These are phyloP conservation scores for Mastomys coucha DNA, from an alignment of 2,113 vertebrate species.

Conservation along the genomic window DNA sequence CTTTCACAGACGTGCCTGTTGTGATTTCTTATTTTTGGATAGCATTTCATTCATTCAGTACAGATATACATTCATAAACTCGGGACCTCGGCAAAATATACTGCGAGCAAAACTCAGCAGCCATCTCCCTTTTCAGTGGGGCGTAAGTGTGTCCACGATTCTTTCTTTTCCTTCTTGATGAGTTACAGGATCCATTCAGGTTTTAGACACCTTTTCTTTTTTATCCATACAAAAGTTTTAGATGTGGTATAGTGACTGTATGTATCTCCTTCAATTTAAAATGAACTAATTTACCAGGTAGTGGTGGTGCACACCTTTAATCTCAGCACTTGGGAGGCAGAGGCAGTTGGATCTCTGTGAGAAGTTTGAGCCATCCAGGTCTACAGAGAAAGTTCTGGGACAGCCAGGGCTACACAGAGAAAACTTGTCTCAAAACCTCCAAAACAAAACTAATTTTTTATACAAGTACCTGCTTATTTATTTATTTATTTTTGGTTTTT, in stretches of 20 bases:
- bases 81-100: constrained; percentile 11
- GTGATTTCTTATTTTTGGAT: constrained; percentile 29
- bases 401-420: neutral
- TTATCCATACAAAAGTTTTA: constrained; percentile 24
- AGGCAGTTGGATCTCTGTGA: neutral
- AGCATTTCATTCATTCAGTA: constrained; percentile 34
- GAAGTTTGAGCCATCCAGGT: neutral
- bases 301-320: neutral
- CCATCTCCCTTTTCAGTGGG: constrained; percentile 27
- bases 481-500: too few relatives aligned
- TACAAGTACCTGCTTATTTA: constrained; percentile 52
- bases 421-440: neutral
- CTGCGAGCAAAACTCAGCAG: neutral
- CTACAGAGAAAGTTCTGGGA: neutral
- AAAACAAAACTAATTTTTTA: neutral
- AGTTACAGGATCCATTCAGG: constrained; percentile 4
- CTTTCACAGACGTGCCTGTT: constrained; percentile 44
- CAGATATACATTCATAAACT: neutral
- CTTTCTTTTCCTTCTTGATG: constrained; percentile 46
- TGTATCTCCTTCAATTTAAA: constrained; percentile 62
- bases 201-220: constrained; percentile 47
- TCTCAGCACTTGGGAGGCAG: neutral
- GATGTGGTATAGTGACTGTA: constrained; percentile 52
- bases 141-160: neutral
- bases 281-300: neutral